These are phyloP conservation scores for Perca schrenkii DNA, from an alignment of 2,113 vertebrate genomes.

Conservation along the genomic window DNA sequence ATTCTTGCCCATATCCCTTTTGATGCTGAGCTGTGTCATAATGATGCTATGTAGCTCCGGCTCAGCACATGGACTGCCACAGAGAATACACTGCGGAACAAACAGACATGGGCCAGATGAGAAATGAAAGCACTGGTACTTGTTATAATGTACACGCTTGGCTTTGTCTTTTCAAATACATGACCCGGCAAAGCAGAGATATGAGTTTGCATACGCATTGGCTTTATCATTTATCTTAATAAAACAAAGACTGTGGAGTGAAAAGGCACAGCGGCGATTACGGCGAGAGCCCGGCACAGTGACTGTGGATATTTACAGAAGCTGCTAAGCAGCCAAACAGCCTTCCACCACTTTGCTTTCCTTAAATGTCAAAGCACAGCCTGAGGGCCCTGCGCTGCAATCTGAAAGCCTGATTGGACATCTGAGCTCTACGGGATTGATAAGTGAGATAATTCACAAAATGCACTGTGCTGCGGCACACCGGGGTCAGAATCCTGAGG, in stretches of 20 bases:
- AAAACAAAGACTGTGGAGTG: constrained; percentile 71
- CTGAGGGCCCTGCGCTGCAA: constrained; percentile 55
- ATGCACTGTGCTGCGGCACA: constrained; percentile 49
- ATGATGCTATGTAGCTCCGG: constrained; percentile 56
- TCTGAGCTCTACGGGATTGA: constrained; percentile 69
- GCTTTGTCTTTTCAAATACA: constrained; percentile 73
- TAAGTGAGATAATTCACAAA: constrained; percentile 76
- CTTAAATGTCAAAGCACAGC: constrained; percentile 81
- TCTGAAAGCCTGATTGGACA: constrained; percentile 73
- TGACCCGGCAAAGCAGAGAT: constrained; percentile 61
- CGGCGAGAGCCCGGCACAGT: not conserved
- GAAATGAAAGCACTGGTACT: constrained; percentile 66
- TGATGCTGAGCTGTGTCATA: constrained; percentile 52
- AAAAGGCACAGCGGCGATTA: constrained; percentile 66
- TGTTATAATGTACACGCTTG: constrained; percentile 64
- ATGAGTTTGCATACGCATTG: constrained; percentile 56
- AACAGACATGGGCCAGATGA: constrained; percentile 64
- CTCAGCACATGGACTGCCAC: constrained; percentile 47
- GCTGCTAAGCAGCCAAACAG: constrained; percentile 75
- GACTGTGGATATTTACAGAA: constrained; percentile 72
- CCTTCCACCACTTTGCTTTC: constrained; percentile 70
- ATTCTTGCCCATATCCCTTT: constrained; percentile 38
- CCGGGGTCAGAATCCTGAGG: constrained; percentile 66
- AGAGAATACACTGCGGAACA: constrained; percentile 43
- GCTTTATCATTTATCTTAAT: constrained; percentile 82